Evolutionary conservation across 2,113 vertebrate genomes (phyloP).

Genomic region (Fregetta grallaria): DNA sequence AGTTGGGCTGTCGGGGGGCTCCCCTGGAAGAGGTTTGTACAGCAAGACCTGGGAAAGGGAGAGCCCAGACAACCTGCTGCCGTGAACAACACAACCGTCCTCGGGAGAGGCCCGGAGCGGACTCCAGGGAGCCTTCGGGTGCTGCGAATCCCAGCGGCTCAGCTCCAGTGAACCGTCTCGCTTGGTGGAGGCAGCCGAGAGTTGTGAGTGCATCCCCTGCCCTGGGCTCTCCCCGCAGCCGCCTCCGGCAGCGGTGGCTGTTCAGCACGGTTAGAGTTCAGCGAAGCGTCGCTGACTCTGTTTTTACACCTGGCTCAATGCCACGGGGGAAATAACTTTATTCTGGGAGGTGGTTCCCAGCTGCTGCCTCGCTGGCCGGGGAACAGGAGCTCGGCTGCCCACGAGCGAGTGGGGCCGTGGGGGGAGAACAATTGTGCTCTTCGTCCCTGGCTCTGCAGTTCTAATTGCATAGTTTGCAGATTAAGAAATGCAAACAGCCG

Average conservation of each 20-base stretch:
- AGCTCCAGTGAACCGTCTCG: neutral
- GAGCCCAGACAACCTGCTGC: neutral
- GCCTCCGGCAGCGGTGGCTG: neutral
- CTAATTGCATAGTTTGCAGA: constrained; percentile 35
- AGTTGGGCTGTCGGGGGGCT: neutral
- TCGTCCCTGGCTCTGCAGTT: neutral
- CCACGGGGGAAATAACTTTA: neutral
- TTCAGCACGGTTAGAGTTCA: neutral
- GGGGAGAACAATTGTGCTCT: neutral
- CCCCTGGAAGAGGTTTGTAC: neutral
- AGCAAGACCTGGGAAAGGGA: neutral
- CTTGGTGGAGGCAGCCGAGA: neutral
- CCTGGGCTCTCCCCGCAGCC: neutral
- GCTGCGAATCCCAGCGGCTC: neutral
- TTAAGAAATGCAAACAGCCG: constrained; percentile 27
- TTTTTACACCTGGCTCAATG: neutral
- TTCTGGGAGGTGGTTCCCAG: neutral
- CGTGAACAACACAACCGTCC: rapidly evolving
- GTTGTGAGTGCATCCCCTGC: neutral
- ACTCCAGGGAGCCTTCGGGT: rapidly evolving
- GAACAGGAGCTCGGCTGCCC: neutral
- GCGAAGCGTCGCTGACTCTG: neutral
- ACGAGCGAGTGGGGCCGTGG: neutral
- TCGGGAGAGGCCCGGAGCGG: neutral
- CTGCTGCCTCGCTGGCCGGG: neutral